These are phyloP conservation scores for Phorcus lineatus DNA, from an alignment of 2,888 invertebrate species.

Conservation along the genomic window DNA sequence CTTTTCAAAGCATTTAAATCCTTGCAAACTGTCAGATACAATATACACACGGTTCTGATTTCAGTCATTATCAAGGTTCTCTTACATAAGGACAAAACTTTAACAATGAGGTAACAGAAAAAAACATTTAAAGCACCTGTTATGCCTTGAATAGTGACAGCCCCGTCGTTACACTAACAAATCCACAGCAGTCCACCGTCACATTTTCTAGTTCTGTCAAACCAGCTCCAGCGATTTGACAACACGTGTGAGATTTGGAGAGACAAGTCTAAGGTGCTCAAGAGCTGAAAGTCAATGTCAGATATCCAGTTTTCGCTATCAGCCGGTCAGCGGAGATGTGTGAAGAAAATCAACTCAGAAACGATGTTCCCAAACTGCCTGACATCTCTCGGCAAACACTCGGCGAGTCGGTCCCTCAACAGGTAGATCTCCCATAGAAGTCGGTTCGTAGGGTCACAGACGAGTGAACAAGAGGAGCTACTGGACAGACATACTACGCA, in stretches of 20 bases:
- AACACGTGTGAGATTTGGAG: background rate
- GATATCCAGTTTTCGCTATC: background rate
- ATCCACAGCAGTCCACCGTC: background rate
- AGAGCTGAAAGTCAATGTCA: background rate
- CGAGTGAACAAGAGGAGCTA: background rate
- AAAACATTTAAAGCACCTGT: background rate
- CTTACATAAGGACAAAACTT: background rate
- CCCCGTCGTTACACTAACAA: background rate
- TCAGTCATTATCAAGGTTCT: too few relatives aligned
- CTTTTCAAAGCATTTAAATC: too few relatives aligned
- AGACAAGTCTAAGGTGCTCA: background rate
- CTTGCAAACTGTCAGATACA: too few relatives aligned
- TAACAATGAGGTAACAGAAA: background rate
- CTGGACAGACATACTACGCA: background rate
- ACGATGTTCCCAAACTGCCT: background rate
- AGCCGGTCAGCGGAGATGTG: background rate
- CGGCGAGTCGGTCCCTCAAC: background rate
- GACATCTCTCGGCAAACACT: background rate
- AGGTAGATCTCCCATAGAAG: slow-evolving; percentile 1
- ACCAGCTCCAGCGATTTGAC: background rate
- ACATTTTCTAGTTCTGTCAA: background rate
- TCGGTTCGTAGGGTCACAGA: background rate
- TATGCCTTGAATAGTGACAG: too few relatives aligned
- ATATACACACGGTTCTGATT: too few relatives aligned
- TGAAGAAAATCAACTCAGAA: background rate